These are phyloP conservation scores for Lordiphosa clarofinis DNA, from an alignment of 1,140 invertebrate species.

Conservation along the genomic window DNA sequence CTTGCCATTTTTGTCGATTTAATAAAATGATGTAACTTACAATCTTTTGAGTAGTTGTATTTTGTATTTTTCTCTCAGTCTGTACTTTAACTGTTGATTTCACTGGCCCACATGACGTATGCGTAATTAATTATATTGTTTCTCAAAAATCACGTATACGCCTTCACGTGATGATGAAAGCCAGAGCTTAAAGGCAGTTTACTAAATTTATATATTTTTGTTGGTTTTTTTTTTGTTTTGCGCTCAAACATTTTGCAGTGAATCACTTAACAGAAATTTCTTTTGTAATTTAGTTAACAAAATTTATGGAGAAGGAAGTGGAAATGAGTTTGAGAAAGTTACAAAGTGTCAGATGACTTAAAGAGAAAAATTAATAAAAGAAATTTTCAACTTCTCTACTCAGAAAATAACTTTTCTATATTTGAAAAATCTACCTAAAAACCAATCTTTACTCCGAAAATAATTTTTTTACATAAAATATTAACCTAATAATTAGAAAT, in stretches of 20 bases:
- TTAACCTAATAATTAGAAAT: too few species aligned
- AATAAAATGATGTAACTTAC: constrained; percentile 49
- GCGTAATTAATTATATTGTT: constrained; percentile 49
- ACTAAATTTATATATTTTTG: constrained; percentile 16
- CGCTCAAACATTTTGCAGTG: constrained; percentile 18
- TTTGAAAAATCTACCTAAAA: too few species aligned
- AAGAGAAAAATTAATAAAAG: too few species aligned
- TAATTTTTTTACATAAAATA: too few species aligned
- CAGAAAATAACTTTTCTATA: too few species aligned
- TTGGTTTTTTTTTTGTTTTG: constrained; percentile 11
- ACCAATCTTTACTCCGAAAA: too few species aligned
- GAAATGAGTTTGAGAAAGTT: too few species aligned
- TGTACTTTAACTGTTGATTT: constrained; percentile 18
- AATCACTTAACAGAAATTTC: constrained; percentile 34
- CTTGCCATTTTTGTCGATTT: constrained; percentile 47
- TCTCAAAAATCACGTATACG: constrained; percentile 49
- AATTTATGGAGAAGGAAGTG: too few species aligned
- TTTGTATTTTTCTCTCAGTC: too few species aligned
- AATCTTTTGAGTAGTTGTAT: constrained; percentile 6
- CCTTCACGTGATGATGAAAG: constrained; percentile 34
- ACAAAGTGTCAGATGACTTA: too few species aligned
- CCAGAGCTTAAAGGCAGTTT: constrained; percentile 9
- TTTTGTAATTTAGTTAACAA: constrained; percentile 1
- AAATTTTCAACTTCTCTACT: too few species aligned
- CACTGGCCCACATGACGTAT: constrained; percentile 44